Base-by-base conservation (phyloP, 2,888 invertebrate genomes). In the Drosophila pseudotakahashii region DNA sequence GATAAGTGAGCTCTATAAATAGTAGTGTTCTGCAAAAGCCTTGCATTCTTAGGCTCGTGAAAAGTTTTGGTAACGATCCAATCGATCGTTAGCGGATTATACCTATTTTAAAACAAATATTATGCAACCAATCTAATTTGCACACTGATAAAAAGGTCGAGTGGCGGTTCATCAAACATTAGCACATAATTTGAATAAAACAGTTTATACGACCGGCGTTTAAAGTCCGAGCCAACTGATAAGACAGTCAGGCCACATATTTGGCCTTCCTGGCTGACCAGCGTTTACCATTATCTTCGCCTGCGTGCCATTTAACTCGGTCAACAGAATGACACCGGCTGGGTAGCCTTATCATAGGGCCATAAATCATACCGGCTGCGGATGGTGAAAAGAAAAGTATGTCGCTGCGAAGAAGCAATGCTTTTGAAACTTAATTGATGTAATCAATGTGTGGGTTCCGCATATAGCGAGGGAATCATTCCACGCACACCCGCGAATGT, bases 391-490 rank as follows among this genome's bases (percentile, higher is more conserved):
- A 19, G 19, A 30, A 30, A 45, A 63, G 19, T 23, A 60, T 16
- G 23, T n/a, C 14, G 3, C 41, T 11, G 19, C 19, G 14, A 30
- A 3, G 9, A 39, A 36, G 45, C 32, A 53, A 68, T 68, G 53
- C 45, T 47, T 67, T 26, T 47, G 9, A 72, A 60, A 41, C 47
- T 34, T 52, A 69, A 69, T 69, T 69, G 62, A 69, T 60, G 37
- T 53, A 45, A 64, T 53, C 69, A 45, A 13, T 13, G 32, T 41
- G 34, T n/a, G 7, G 14, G 30, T 19, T 13, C 9, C 11, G n/a
- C 23, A 16, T 9, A 44, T 4, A 23, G 54, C 30, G 7, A 3
- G 32, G 23, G 30, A 50, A 68, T 32, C 26, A 36, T 67, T 53
- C 23, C 37, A 32, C 63, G 6, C 32, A 60, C 3, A 16, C 4